A percentile compares a stretch with the other conserved stretches of the same genome.
Evolutionary conservation across 2,888 invertebrate genomes (phyloP).

Genomic region (Drosophila bunnanda): DNA sequence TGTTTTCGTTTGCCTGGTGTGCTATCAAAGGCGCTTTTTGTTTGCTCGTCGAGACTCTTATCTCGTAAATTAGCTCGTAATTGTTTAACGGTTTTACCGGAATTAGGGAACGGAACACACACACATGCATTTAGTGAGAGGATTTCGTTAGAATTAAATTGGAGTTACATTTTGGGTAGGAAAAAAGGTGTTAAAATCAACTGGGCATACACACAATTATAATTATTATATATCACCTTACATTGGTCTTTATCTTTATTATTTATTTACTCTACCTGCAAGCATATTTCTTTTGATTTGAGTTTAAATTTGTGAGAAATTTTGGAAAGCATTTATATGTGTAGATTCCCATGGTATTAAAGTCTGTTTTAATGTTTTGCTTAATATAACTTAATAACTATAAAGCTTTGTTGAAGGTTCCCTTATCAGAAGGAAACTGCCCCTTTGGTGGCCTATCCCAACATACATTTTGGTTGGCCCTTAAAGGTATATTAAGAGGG

Average conservation of each 20-base stretch:
- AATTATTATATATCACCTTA: background rate
- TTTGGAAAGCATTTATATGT: background rate
- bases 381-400: background rate
- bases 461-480: background rate
- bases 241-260: background rate
- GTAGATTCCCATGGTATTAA: background rate
- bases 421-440: background rate
- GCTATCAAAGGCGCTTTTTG: slow-evolving; percentile 30
- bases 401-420: background rate
- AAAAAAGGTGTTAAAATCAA: slow-evolving; percentile 18
- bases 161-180: background rate
- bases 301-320: background rate
- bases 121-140: background rate
- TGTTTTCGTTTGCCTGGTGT: slow-evolving; percentile 22
- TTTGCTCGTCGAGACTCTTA: slow-evolving; percentile 25
- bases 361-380: background rate
- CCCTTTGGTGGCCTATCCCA: slow-evolving; percentile 16
- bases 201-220: background rate
- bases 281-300: background rate
- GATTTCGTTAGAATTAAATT: slow-evolving; percentile 15
- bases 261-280: background rate
- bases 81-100: slow-evolving; percentile 33
- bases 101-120: slow-evolving; percentile 36
- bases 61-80: slow-evolving; percentile 37
- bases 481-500: background rate